A percentile compares a stretch with the other conserved stretches of the same genome.
phyloP scores from a whole-genome alignment of 2,797 vertebrate species.

The Steatocranus sp. region DNA sequence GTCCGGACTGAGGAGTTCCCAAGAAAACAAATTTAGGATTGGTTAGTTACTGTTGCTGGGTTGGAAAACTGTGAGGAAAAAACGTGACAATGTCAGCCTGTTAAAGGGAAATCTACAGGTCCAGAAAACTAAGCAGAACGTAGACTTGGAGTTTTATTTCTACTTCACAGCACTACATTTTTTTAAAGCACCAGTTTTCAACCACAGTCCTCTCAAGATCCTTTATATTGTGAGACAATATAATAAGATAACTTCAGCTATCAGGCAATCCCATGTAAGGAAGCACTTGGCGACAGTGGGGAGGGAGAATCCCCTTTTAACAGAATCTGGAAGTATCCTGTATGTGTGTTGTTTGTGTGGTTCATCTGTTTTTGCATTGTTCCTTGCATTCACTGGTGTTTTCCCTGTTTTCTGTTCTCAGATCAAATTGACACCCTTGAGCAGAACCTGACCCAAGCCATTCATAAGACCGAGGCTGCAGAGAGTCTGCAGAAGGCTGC shows the following conservation, averaged over 20 bases:
- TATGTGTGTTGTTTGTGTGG: not conserved
- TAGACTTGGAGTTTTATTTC: not conserved
- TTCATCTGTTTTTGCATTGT: not conserved
- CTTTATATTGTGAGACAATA: not conserved
- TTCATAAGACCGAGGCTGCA: constrained; percentile 29
- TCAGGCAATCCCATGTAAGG: not conserved
- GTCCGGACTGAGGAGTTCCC: not conserved
- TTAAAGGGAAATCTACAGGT: not conserved
- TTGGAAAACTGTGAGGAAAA: not conserved
- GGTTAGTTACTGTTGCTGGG: constrained; percentile 4
- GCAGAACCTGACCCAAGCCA: constrained; percentile 64
- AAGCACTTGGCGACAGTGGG: not conserved
- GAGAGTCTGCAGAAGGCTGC: constrained; percentile 43
- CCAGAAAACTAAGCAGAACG: not conserved
- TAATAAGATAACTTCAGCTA: not conserved
- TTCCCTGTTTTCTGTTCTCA: constrained; percentile 6
- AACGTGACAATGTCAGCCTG: not conserved
- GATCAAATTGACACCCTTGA: constrained; percentile 55
- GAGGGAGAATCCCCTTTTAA: not conserved
- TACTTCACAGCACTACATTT: not conserved
- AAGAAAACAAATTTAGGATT: not conserved
- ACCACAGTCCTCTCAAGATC: not conserved
- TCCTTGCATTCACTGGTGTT: not conserved
- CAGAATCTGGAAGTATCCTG: not conserved
- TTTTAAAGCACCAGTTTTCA: not conserved